Conservation (phyloP, 2,888 invertebrate genomes). For the Eurois occulta region DNA sequence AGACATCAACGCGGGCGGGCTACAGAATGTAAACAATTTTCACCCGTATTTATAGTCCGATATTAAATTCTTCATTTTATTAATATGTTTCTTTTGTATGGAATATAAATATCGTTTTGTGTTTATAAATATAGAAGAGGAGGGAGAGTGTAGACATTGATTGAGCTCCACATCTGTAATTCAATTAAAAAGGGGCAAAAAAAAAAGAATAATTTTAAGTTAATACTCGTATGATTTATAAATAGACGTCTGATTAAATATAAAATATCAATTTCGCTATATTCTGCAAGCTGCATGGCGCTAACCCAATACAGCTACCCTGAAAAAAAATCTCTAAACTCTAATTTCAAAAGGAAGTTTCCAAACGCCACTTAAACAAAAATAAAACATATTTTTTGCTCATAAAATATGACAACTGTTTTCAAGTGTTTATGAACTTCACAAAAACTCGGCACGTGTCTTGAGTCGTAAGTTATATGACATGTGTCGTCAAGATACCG, state of each 20-base stretch:
- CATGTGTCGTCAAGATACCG: conserved; percentile 71
- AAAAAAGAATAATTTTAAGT: background rate
- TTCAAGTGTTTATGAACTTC: conserved; percentile 63
- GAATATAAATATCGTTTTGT: background rate
- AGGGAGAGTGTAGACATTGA: background rate
- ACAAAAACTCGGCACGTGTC: conserved; percentile 75
- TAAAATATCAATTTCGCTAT: background rate
- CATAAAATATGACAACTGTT: conserved; percentile 56
- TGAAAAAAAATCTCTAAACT: background rate
- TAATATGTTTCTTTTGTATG: background rate
- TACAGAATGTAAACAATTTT: conserved; percentile 57
- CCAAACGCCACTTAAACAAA: conserved; percentile 29
- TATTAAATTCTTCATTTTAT: background rate
- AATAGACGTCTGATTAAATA: background rate
- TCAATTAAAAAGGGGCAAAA: background rate
- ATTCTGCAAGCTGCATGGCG: background rate
- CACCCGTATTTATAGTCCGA: conserved; percentile 52
- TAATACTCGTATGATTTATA: background rate
- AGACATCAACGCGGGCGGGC: conserved; percentile 87
- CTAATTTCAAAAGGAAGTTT: conserved; percentile 1
- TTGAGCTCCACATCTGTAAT: background rate
- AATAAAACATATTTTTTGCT: conserved; percentile 56
- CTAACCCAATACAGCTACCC: background rate
- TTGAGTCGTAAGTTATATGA: conserved; percentile 71
- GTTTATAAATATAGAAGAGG: background rate